Base-by-base conservation (phyloP, 2,888 invertebrate genomes). In the Drosophila greeni region DNA sequence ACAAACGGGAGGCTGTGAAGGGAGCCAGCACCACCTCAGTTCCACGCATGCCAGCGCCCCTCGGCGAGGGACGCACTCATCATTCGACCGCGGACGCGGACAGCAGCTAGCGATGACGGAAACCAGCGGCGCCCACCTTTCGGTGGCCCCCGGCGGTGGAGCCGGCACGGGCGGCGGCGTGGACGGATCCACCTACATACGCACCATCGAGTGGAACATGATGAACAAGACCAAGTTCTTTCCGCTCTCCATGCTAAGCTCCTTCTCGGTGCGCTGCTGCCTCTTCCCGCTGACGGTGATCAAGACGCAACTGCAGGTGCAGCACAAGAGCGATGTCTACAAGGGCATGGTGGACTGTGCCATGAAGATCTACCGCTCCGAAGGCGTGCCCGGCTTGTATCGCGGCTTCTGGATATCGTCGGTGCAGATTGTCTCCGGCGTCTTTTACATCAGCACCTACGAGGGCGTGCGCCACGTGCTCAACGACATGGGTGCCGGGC, bases 141-240 rank as follows among this genome's bases (percentile, higher is more conserved):
- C 77, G 49, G 78, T 81, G 45, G 64, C 78, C 29, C 64, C 73
- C 11, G 72, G 71, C 33, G 68, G 74, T 23, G 69, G 72, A 26
- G 61, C 68, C 49, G 76, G 73, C n/a, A 64, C 75, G 0, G 66
- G 57, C 29, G 70, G 57, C 29, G 73, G 67, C 14, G 73, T 80
- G 61, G 85, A 85, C 40, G 75, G 85, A 23, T 64, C 77, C 37
- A 72, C 82, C 76, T 91, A 93, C 56, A 94, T 95, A 68, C 93
- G 93, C 26, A 97, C 94, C 7, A 97, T 99, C 70, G 98, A 99
- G 89, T 96, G 98, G 95, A 93, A 97, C 75, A 99, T 99, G 98
- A 95, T 99, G 97, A 95, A 99, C 88, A 97, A 97, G 85, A 91
- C 91, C 47, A 97, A 97, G 87, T 99, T 98, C 87, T 96, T 96